phyloP scores from a whole-genome alignment of 2,888 invertebrate genomes.

The Pantelozetes paolii region DNA sequence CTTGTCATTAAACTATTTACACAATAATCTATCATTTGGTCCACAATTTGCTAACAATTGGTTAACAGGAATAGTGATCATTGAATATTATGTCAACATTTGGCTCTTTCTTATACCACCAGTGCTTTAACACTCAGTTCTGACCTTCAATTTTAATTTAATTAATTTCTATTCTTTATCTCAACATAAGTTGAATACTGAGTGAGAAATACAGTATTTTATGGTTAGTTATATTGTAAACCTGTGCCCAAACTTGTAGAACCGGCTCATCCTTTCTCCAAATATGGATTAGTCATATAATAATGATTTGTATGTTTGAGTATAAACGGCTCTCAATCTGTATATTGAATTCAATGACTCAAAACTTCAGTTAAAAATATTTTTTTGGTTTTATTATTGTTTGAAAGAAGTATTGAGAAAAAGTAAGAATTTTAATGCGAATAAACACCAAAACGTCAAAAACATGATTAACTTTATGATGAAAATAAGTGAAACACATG shows the following conservation, averaged over 20 bases:
- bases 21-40: background rate
- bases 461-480: conserved; percentile 3
- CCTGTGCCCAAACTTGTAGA: conserved; percentile 15
- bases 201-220: background rate
- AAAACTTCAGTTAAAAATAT: conserved; percentile 18
- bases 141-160: conserved; percentile 31
- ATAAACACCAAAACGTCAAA: background rate
- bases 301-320: background rate
- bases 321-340: background rate
- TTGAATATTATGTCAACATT: conserved; percentile 4
- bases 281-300: conserved; percentile 21
- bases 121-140: background rate
- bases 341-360: background rate
- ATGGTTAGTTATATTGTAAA: background rate
- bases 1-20: background rate
- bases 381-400: background rate
- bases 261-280: conserved; percentile 34
- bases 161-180: conserved; percentile 22
- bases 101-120: background rate
- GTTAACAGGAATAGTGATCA: background rate
- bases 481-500: background rate
- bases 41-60: background rate
- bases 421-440: background rate
- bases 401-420: background rate
- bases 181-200: background rate